A percentile compares a stretch with the other conserved stretches of the same genome.
Evolutionary conservation across 2,797 vertebrate genomes (phyloP).

Genomic region (Pangasius larnaudii): DNA sequence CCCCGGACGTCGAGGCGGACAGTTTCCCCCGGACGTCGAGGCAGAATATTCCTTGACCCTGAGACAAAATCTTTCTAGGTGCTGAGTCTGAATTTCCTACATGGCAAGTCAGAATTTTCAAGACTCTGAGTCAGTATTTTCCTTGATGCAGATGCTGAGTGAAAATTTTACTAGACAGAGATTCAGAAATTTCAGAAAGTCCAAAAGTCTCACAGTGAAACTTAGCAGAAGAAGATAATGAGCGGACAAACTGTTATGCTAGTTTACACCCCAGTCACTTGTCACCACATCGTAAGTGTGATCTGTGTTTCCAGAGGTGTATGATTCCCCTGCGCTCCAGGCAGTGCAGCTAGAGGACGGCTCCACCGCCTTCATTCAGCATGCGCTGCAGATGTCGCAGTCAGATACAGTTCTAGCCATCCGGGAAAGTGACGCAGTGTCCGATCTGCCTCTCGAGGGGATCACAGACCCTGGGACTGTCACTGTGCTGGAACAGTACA

Average conservation of each 20-base stretch:
- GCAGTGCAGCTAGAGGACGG: constrained; percentile 96
- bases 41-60: background rate
- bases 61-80: background rate
- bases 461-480: constrained; percentile 92
- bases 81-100: too few relatives aligned
- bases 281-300: background rate
- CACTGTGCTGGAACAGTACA: constrained; percentile 93
- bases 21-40: too few relatives aligned
- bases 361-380: constrained; percentile 97
- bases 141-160: background rate
- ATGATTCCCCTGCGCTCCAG: constrained; percentile 90
- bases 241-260: background rate
- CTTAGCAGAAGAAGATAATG: background rate
- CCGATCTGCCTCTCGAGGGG: constrained; percentile 88
- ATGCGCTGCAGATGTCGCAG: constrained; percentile 91
- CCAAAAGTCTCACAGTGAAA: background rate
- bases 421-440: constrained; percentile 91
- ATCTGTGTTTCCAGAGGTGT: constrained; percentile 77
- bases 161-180: background rate
- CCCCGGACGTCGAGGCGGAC: too few relatives aligned
- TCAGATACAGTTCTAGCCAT: constrained; percentile 94
- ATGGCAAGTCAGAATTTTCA: background rate
- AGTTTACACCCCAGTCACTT: background rate
- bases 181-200: background rate
- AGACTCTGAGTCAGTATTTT: background rate